Evolutionary conservation across 2,888 invertebrate species (phyloP), one percentile per base, ranked within the genome.

Genomic region (Sarcophaga subvicina): DNA sequence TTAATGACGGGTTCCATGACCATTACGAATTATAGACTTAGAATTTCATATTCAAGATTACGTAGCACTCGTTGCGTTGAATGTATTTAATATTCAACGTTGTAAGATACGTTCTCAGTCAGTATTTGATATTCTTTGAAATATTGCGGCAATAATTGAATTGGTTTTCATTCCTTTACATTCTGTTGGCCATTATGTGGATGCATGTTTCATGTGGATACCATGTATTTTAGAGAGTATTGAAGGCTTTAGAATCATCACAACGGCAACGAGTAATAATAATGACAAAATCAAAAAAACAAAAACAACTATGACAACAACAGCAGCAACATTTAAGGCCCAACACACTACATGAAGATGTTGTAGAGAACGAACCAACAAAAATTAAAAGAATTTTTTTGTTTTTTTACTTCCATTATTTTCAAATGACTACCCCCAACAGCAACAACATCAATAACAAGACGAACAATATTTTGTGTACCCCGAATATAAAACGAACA

Each of bases 191-290:
- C 25, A 25, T 59, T 54, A 60, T 27, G 27, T 60, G 54, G 14
- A 62, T 80, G 84, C 72, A 79, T 84, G 71, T 84, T 63, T 60
- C 63, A 63, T 66, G 72, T 64, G 76, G 49, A 78, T 66, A 83
- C 10, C 78, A 78, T 78, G 77, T 82, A 63, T 76, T 81, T 87
- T 84, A 87, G 81, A 81, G 84, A 87, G 79, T 84, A 87, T 84
- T 79, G 87, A 87, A 87, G 84, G 81, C 87, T 71, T 79, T 79
- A 79, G 79, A 63, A 79, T 47, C 60, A 62, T 62, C 67, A 67
- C 27, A 71, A 77, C 70, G 54, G 66, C 80, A 60, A 76, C 67
- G 59, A 37, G 37, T 37, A 37, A 37, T 17, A 54, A 54, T 54
- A 17, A 12, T 12, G 54, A 54, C 10, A 54, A 14, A 49, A 80